Base-by-base conservation (phyloP, 1,140 invertebrate species). In the Cardiocondyla obscurior region DNA sequence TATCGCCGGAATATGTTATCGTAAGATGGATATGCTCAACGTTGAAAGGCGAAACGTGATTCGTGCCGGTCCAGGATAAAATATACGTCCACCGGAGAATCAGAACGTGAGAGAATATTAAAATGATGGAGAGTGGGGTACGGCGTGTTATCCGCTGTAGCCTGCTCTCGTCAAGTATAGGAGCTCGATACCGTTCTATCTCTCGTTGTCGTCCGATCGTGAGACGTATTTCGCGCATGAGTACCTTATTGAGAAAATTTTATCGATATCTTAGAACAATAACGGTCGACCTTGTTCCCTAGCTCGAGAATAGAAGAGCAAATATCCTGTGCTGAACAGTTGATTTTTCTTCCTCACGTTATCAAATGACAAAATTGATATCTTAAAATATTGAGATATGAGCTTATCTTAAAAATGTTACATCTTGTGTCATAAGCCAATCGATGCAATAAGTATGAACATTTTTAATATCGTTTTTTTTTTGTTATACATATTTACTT, bases 1-100 rank as follows among this genome's bases (percentile, higher is more conserved):
- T 84, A 74, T 83, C 64, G 19, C 19, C 42, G 73, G 73, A 76
- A 76, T 76, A 76, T 64, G 57, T 76, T 76, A 76, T 65, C 73
- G 73, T 76, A 76, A 76, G 73, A 76, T 65, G 58, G 73, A 76
- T 76, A 76, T 49, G 73, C 58, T 76, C 58, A 76, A 76, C 39
- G 58, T 51, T 76, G 73, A 76, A 76, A 76, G 58, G 58, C 73
- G 58, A 76, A 65, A 76, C 42, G 73, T 64, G 58, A 76, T 76
- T 76, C 58, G 55, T 76, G 58, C 58, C 30, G 72, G 39, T 4
- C 28, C 19, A n/a, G 14, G 30, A 25, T 76, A 51, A 64, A 65
- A 76, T 76, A 76, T 76, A 65, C 14, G 58, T 51, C 16, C 30
- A 33, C 42, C 30, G 19, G 8, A 76, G 58, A 76, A 76, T 76